These are phyloP conservation scores for Abrostola tripartita DNA, from an alignment of 2,888 invertebrate species.

Conservation along the genomic window DNA sequence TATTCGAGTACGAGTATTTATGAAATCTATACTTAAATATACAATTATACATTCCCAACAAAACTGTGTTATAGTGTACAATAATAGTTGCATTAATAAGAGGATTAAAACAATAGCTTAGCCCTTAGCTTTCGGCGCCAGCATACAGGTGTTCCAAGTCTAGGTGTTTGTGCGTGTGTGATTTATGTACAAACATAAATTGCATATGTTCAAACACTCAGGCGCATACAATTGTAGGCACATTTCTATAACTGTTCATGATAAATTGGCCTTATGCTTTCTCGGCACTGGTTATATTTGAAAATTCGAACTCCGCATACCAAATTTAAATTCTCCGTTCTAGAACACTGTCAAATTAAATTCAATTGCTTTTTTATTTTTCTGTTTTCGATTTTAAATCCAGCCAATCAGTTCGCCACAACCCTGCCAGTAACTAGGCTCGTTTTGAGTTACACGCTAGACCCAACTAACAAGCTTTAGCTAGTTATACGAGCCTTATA, in stretches of 20 bases:
- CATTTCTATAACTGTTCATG: background rate
- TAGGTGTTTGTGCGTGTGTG: slow-evolving; percentile 2
- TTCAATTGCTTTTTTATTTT: no score
- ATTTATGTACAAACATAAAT: slow-evolving; percentile 5
- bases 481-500: slow-evolving; percentile 61
- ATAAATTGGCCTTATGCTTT: slow-evolving; percentile 1
- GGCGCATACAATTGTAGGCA: background rate
- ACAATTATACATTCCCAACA: no score
- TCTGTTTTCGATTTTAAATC: no score
- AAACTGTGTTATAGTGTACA: background rate
- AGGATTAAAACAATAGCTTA: background rate
- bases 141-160: background rate
- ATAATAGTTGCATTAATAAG: background rate
- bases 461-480: slow-evolving; percentile 65
- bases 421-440: slow-evolving; percentile 36
- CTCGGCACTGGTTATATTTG: background rate
- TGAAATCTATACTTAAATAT: no score
- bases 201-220: slow-evolving; percentile 4
- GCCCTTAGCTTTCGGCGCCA: background rate
- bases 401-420: slow-evolving; percentile 6
- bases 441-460: slow-evolving; percentile 68
- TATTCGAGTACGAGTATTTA: no score
- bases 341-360: background rate
- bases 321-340: background rate
- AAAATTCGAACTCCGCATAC: background rate